Percentiles rank a stretch among this genome's conserved stretches.
These are phyloP conservation scores for Tachina lurida DNA, from an alignment of 2,888 invertebrate species.

Conservation along the genomic window DNA sequence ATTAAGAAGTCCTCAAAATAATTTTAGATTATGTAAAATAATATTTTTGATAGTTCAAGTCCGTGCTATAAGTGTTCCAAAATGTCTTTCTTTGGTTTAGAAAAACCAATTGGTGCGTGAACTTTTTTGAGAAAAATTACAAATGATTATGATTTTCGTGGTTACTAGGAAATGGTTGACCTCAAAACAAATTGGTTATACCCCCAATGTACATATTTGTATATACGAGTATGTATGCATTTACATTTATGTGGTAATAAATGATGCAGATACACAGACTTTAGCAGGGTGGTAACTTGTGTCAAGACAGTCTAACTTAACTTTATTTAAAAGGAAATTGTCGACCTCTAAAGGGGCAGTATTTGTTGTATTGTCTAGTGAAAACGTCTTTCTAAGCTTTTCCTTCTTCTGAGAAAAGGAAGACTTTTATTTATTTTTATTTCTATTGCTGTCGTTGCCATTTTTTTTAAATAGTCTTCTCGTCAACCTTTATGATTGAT, in stretches of 20 bases:
- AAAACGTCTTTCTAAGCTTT: constrained; percentile 33
- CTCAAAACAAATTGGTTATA: too few species aligned
- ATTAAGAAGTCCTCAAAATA: too few species aligned
- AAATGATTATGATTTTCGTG: too few species aligned
- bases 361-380: constrained; percentile 25
- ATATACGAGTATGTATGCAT: too few species aligned
- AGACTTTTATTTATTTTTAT: constrained; percentile 8
- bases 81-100: too few species aligned
- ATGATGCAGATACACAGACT: not conserved
- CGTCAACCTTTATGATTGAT: constrained; percentile 71
- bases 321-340: constrained; percentile 22
- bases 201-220: too few species aligned
- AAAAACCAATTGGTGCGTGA: too few species aligned
- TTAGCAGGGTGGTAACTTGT: constrained; percentile 25
- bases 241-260: not conserved
- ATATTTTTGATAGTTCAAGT: too few species aligned
- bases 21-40: too few species aligned
- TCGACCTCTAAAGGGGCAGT: not conserved
- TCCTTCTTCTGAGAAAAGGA: not conserved
- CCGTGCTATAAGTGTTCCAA: too few species aligned
- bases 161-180: too few species aligned
- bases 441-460: constrained; percentile 28
- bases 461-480: constrained; percentile 25
- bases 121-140: too few species aligned
- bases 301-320: constrained; percentile 15